phyloP scores from a whole-genome alignment of 1,140 invertebrate species.

The Dreissena polymorpha region DNA sequence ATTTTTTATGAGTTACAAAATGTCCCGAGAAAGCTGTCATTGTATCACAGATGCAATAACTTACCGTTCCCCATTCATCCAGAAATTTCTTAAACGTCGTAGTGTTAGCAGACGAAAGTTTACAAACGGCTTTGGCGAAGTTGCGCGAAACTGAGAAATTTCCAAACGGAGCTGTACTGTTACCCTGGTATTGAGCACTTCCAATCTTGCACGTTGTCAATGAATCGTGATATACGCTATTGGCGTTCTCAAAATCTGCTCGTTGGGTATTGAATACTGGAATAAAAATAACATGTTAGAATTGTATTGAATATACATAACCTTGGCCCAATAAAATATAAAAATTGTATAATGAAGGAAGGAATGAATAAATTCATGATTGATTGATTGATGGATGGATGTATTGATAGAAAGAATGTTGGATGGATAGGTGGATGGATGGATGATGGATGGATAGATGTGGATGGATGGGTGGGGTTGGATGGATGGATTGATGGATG shows the following conservation, averaged over 20 bases:
- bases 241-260: not conserved
- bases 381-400: not conserved
- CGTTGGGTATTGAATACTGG: not conserved
- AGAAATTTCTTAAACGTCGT: constrained; percentile 17
- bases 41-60: not conserved
- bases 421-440: too few relatives aligned
- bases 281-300: not conserved
- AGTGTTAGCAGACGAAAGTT: not conserved
- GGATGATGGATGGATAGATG: too few relatives aligned
- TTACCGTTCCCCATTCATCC: constrained; percentile 39
- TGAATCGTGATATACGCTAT: not conserved
- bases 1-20: not conserved
- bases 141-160: constrained; percentile 29
- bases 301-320: not conserved
- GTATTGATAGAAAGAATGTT: too few relatives aligned
- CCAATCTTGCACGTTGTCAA: constrained; percentile 9
- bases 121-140: constrained; percentile 18
- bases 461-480: too few relatives aligned
- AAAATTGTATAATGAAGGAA: not conserved
- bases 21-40: not conserved
- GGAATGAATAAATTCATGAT: not conserved
- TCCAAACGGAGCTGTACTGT: constrained; percentile 11
- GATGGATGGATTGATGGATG: too few relatives aligned
- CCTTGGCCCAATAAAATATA: not conserved
- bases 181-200: not conserved